These are phyloP conservation scores for Melanotus villosus DNA, from an alignment of 2,888 invertebrate genomes.

Conservation along the genomic window DNA sequence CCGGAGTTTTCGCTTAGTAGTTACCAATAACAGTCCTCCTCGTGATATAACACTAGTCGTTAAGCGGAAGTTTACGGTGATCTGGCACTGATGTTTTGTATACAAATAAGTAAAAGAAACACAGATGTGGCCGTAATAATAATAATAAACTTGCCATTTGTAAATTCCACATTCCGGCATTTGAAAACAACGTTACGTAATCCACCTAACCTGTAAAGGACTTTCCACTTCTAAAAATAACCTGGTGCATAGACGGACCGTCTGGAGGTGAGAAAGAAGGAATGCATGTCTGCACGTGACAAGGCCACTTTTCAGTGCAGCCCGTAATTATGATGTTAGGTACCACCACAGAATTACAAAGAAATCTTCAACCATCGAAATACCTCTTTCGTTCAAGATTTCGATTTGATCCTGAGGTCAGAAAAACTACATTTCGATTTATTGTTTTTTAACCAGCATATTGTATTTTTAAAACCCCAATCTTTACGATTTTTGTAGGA, in stretches of 20 bases:
- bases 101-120: slow-evolving; percentile 15
- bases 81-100: slow-evolving; percentile 2
- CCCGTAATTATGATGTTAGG: slow-evolving; percentile 52
- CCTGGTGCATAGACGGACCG: slow-evolving; percentile 54
- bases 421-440: no score
- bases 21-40: neutral
- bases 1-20: neutral
- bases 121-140: slow-evolving; percentile 18
- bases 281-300: slow-evolving; percentile 58
- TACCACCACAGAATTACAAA: slow-evolving; percentile 32
- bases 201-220: slow-evolving; percentile 47
- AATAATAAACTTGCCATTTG: slow-evolving; percentile 35
- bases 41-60: no score
- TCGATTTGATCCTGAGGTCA: no score
- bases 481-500: no score
- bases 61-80: slow-evolving; percentile 25
- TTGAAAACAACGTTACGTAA: slow-evolving; percentile 46
- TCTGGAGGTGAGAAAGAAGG: slow-evolving; percentile 58
- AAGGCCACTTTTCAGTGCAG: slow-evolving; percentile 54
- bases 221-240: slow-evolving; percentile 55
- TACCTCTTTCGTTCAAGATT: neutral
- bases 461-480: no score
- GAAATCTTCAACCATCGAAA: neutral
- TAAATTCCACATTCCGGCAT: slow-evolving; percentile 29
- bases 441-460: no score